A percentile compares a stretch with the other conserved stretches of the same genome.
These are phyloP conservation scores for Ferdinandea cuprea DNA, from an alignment of 2,888 invertebrate genomes.

Conservation along the genomic window DNA sequence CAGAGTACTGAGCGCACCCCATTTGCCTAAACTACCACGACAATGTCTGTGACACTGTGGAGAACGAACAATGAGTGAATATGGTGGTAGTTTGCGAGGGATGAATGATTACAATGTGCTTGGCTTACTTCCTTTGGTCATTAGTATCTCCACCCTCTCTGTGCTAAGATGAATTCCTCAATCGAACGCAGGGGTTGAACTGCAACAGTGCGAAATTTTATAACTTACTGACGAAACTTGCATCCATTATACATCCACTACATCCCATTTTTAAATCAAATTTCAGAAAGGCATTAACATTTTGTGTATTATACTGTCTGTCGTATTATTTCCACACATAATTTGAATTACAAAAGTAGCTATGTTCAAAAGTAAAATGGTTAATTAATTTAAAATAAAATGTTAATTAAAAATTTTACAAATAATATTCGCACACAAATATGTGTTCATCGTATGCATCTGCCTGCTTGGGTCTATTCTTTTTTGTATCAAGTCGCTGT, in stretches of 20 bases:
- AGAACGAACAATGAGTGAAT: conserved; percentile 35
- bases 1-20: conserved; percentile 15
- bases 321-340: too few species aligned
- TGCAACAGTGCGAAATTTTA: conserved; percentile 38
- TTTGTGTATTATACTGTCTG: too few species aligned
- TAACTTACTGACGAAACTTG: neutral
- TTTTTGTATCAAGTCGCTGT: too few species aligned
- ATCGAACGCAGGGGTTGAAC: conserved; percentile 3
- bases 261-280: conserved; percentile 1
- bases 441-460: too few species aligned
- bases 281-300: neutral
- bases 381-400: too few species aligned
- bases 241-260: neutral
- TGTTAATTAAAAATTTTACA: too few species aligned
- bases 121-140: conserved; percentile 23
- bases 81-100: conserved; percentile 41
- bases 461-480: too few species aligned
- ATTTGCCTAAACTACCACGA: conserved; percentile 9
- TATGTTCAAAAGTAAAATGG: too few species aligned
- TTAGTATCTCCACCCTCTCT: conserved; percentile 23
- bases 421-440: too few species aligned
- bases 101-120: conserved; percentile 46
- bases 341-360: too few species aligned
- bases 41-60: conserved; percentile 1
- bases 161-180: conserved; percentile 25